Base-by-base conservation (phyloP, 1,140 invertebrate genomes). In the Phymorhynchus buccinoides region DNA sequence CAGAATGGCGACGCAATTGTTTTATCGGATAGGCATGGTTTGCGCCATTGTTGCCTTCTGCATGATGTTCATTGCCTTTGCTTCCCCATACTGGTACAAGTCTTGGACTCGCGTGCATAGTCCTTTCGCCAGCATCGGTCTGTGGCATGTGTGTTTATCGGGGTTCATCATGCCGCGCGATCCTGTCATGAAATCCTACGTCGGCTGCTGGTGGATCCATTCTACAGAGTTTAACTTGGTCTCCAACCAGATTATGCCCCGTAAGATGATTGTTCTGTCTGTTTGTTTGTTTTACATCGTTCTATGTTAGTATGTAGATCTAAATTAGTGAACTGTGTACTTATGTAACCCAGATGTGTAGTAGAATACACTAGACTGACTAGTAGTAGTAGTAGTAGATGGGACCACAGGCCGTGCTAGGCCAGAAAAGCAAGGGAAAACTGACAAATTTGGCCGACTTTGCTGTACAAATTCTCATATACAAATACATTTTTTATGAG, bases 61-160 rank as follows among this genome's bases (percentile, higher is more conserved):
- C 7, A 90, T 87, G 22, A 95, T 97, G 85, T 93, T 98, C 27
- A 95, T 98, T 84, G 96, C 97, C 3, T 99, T 98, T 93, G 96
- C 96, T 80, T 97, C 97, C 87, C 98, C 98, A 0, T 99, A 98
- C 91, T 99, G 98, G 98, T 96, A 99, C 84, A 96, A 98, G 91
- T 98, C 98, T 0, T 99, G 97, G 93, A 95, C 96, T 84, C 96
- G 98, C 89, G 97, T 98, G 37, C 97, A 97, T 92, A 97, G 96
- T 87, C 95, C 95, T 87, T 88, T 92, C 41, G 88, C 88, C n/a
- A 91, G 91, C 79, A 98, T 99, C 96, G 98, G 98, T 0, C 92
- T 99, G 12, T 99, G 98, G 98, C 97, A 99, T 92, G 98, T 98
- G 92, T 99, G 98, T 91, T 98, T 99, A 90, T 95, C 97, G 85